phyloP scores from a whole-genome alignment of 2,888 invertebrate genomes.

The Drosophila testacea region DNA sequence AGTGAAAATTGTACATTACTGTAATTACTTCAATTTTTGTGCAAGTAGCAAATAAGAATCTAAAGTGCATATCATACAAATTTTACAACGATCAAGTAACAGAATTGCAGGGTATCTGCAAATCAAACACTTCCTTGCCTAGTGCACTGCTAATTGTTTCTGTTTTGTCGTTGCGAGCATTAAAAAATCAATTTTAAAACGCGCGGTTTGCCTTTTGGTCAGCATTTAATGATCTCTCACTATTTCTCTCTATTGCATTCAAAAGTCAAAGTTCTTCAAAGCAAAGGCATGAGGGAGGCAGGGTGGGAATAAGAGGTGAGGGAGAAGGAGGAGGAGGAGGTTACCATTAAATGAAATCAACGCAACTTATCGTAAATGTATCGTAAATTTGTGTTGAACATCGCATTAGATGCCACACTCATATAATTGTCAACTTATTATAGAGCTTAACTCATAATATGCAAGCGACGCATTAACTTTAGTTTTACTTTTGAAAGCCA shows the following conservation, averaged over 20 bases:
- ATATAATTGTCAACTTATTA: conserved; percentile 49
- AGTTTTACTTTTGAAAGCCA: conserved; percentile 4
- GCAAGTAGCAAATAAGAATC: too few relatives aligned
- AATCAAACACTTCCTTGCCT: background rate
- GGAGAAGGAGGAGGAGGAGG: background rate
- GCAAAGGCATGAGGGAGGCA: background rate
- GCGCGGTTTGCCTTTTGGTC: background rate
- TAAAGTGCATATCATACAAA: too few relatives aligned
- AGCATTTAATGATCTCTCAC: conserved; percentile 26
- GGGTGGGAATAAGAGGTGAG: background rate
- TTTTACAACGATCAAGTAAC: too few relatives aligned
- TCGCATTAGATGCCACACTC: conserved; percentile 44
- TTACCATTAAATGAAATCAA: conserved; percentile 47
- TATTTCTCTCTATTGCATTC: conserved; percentile 4
- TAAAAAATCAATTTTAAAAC: conserved; percentile 29
- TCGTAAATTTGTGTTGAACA: conserved; percentile 45
- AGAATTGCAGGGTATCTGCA: conserved; percentile 1
- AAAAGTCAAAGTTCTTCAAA: conserved; percentile 47
- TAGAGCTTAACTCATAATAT: conserved; percentile 43
- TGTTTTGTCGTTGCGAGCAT: conserved; percentile 7
- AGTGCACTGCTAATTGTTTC: conserved; percentile 4
- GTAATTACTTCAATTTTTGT: too few relatives aligned
- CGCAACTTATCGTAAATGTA: conserved; percentile 58
- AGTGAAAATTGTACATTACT: too few relatives aligned
- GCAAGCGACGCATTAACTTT: conserved; percentile 18